Evolutionary conservation across 1,140 invertebrate species (phyloP), one percentile per base, ranked within the genome.

Genomic region (Brachionus sp.): DNA sequence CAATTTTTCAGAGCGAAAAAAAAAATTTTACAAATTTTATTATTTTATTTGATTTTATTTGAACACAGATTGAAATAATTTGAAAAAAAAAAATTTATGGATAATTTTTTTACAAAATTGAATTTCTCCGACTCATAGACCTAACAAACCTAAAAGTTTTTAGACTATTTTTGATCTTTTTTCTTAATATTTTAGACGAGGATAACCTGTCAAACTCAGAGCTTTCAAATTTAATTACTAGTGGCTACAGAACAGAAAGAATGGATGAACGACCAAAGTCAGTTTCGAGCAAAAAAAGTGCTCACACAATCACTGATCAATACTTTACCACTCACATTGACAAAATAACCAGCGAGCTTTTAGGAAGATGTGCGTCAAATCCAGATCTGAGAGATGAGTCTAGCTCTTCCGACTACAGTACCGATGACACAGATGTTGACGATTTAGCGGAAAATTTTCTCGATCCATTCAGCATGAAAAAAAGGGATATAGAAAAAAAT

Each of bases 291-390:
- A 35, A 39, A 35, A 70, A 42, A 5, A 7, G 37, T 39, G 35
- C 9, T n/a, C 5, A 39, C 9, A 12, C n/a, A 13, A 37, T 9
- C 12, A 12, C 16, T 19, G 66, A 70, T 39, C 33, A 70, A 16
- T 66, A 33, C n/a, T 66, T 66, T 66, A 12, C 64, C 25, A 66
- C 64, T 66, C 64, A 66, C 33, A 66, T 66, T 10, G 64, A 66
- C 64, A 16, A 66, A 1, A 66, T 66, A 33, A 33, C 25, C 33
- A 37, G 29, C 12, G 64, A 66, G 2, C 64, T 66, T 2, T 12
- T 66, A 25, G 10, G 4, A 13, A 37, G 64, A 66, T 33, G 25
- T 25, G 64, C 5, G n/a, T 57, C 50, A n/a, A 57, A 57, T 19
- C 50, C 19, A n/a, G 50, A 57, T 5, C 16, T 57, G 7, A 57